Evolutionary conservation across 2,797 vertebrate genomes (phyloP), one percentile per base, ranked within the genome.

Genomic region (Semotilus atromaculatus): DNA sequence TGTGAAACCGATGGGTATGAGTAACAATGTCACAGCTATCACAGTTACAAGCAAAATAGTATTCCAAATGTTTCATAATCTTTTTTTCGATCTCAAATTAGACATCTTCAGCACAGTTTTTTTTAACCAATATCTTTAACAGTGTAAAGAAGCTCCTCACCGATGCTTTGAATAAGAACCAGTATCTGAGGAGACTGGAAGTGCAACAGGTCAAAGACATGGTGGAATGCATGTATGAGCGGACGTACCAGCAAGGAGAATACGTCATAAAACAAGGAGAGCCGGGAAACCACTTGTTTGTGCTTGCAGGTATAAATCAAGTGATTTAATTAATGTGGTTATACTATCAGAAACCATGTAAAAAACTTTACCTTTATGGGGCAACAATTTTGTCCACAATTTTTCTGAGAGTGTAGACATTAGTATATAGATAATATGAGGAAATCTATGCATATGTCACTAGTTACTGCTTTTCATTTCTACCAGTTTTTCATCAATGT

Each of bases 211-310:
- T 98, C 90, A 94, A 92, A 90, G 97, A 97, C 91, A 98, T 98
- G 96, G 97, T 97, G 89, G 97, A 99, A 91, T 98, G 97, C 66
- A 98, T 98, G 97, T 97, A 98, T 0, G 96, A 97, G 87, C 94
- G 96, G 88, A 96, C 92, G 4, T 98, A 96, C 91, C 95, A 96
- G 87, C 95, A 96, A 87, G 97, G 96, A 5, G 97, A 96, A 78
- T 96, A 93, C 23, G 93, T 98, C 80, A 95, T 98, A 91, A 94
- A 95, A 86, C 97, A 99, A 92, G 97, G 97, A 14, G 97, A 98
- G 81, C 95, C 95, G 0, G 97, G 98, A 29, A 96, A 96, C 88
- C 97, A 97, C 83, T 96, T 99, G 88, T 99, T 97, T 84, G 96
- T 99, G 45, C 94, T 98, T 90, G 97, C 97, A 95, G 97, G 97